Base-by-base conservation (phyloP, 2,888 invertebrate species). In the Dorcus parallelipipedus region DNA sequence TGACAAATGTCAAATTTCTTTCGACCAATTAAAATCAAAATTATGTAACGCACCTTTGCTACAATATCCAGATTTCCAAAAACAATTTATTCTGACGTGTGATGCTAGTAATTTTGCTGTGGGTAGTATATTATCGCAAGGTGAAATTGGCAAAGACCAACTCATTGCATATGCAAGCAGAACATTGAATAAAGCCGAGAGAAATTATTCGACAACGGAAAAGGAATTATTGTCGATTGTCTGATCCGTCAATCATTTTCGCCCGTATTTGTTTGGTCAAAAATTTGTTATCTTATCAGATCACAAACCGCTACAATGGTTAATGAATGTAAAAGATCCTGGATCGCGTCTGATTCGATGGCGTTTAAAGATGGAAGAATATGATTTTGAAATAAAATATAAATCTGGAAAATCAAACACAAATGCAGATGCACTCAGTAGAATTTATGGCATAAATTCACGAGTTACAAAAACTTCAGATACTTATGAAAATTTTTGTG, bases 161-260 rank as follows among this genome's bases (percentile, higher is more conserved):
- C 75, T 72, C 1, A 67, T 78, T 2, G 73, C 74, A 9, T 78
- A 72, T 58, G 70, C 71, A 4, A 67, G 67, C 26, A 52, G 74
- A 58, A 72, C 71, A 1, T 55, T 73, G 10, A 75, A 69, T 54
- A 62, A 66, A 56, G 65, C 69, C 0, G 74, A 76, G 67, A 42
- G 33, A 6, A 76, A 74, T 52, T 77, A 77, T 56, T 63, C 64
- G 2, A 73, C 73, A 1, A 76, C 65, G 1, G 76, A 78, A 64
- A 68, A 67, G 48, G 76, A 78, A 67, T 57, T 75, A 1, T 50
- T 77, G 49, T 71, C 73, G 0, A 73, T 79, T 7, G 65, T 77
- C 4, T 76, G 71, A 70, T 63, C 61, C 7, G 57, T 64, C 0
- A 70, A 74, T 63, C 65, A 75, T 59, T 78, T 76, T 58, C 26